phyloP scores from a whole-genome alignment of 92 coral and sea anemone genomes.

The Porites cylindrica region DNA sequence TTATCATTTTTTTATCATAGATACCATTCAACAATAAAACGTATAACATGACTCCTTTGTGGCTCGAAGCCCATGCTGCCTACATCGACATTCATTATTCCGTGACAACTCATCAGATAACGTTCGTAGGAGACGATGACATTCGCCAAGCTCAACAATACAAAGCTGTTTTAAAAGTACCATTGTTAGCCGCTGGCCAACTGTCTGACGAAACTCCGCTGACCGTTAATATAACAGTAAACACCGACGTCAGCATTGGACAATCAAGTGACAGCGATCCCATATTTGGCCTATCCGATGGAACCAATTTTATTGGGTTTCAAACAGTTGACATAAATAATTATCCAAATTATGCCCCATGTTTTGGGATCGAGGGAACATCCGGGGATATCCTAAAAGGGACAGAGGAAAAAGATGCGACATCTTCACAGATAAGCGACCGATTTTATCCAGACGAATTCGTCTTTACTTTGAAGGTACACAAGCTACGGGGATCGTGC shows the following conservation, averaged over 20 bases:
- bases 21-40: neutral
- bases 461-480: neutral
- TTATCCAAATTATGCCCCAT: neutral
- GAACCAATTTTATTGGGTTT: slow-evolving; percentile 29
- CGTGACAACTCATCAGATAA: slow-evolving; percentile 28
- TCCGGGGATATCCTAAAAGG: neutral
- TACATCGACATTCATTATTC: slow-evolving; percentile 22
- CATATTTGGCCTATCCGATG: slow-evolving; percentile 48
- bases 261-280: slow-evolving; percentile 9
- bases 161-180: slow-evolving; percentile 34
- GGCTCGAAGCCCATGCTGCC: slow-evolving; percentile 25
- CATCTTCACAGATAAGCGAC: neutral
- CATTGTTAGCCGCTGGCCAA: slow-evolving; percentile 20
- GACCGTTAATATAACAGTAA: slow-evolving; percentile 46
- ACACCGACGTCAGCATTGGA: slow-evolving; percentile 12
- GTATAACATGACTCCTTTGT: slow-evolving; percentile 31
- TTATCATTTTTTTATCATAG: neutral
- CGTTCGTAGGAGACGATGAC: neutral
- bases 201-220: slow-evolving; percentile 16
- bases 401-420: neutral
- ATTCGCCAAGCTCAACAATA: too few species aligned
- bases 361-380: slow-evolving; percentile 22
- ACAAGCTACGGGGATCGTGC: neutral
- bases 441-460: neutral
- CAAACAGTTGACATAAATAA: slow-evolving; percentile 4